Evolutionary conservation across 2,797 vertebrate genomes (phyloP).

Genomic region (Pantherophis alleghaniensis): DNA sequence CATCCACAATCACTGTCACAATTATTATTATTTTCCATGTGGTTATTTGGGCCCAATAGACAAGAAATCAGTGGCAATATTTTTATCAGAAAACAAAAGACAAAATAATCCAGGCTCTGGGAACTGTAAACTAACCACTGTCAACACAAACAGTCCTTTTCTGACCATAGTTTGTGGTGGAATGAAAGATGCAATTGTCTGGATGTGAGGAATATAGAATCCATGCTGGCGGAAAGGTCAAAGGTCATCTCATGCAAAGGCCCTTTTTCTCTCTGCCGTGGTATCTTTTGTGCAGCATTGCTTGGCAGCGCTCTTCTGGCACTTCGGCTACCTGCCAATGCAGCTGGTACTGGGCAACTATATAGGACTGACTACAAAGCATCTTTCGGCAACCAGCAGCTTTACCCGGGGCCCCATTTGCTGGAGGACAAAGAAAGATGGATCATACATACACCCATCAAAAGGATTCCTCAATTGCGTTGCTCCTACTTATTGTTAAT

Average conservation of each 20-base stretch:
- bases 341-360: slow-evolving; percentile 90
- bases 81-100: slow-evolving; percentile 66
- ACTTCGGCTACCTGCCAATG: slow-evolving; percentile 90
- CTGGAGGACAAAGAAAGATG: slow-evolving; percentile 85
- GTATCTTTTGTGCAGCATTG: slow-evolving; percentile 81
- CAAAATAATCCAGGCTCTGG: slow-evolving; percentile 66
- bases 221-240: slow-evolving; percentile 82
- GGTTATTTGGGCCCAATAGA: slow-evolving; percentile 45
- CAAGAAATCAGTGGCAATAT: slow-evolving; percentile 68
- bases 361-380: slow-evolving; percentile 84
- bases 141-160: slow-evolving; percentile 69
- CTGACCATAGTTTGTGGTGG: slow-evolving; percentile 78
- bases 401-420: slow-evolving; percentile 78
- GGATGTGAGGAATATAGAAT: slow-evolving; percentile 87
- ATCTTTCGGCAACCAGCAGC: slow-evolving; percentile 82
- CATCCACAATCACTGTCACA: background rate
- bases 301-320: slow-evolving; percentile 82
- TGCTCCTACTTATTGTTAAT: slow-evolving; percentile 78
- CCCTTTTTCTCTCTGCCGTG: slow-evolving; percentile 82
- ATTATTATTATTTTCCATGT: slow-evolving; percentile 53
- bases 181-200: slow-evolving; percentile 94
- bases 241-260: slow-evolving; percentile 81
- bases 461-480: slow-evolving; percentile 77
- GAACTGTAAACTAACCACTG: slow-evolving; percentile 72
- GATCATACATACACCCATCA: slow-evolving; percentile 73